A percentile compares a stretch with the other conserved stretches of the same genome.
phyloP scores from a whole-genome alignment of 2,113 vertebrate genomes.

The Emberiza fucata region DNA sequence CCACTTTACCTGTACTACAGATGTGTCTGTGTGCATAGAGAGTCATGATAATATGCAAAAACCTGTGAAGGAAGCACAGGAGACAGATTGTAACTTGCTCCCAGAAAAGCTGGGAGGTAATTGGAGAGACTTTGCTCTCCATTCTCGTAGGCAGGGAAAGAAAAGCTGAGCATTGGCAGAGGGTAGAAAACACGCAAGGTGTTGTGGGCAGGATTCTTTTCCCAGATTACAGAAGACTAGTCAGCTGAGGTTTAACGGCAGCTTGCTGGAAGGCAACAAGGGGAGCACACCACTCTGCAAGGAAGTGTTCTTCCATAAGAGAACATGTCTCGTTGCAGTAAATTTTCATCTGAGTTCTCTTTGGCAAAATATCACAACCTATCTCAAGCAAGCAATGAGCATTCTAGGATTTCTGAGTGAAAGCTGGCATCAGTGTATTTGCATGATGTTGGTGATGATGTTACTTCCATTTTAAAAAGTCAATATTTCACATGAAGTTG shows the following conservation, averaged over 20 bases:
- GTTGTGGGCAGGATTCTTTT: not conserved
- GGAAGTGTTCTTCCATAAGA: not conserved
- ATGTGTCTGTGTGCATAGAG: not conserved
- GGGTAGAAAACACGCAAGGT: not conserved
- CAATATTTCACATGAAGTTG: not conserved
- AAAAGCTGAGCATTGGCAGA: not conserved
- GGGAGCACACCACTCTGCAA: not conserved
- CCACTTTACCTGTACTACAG: not conserved
- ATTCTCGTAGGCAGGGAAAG: not conserved
- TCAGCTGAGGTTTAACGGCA: not conserved
- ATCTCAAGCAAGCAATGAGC: not conserved
- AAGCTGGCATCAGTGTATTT: not conserved
- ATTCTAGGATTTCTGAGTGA: not conserved
- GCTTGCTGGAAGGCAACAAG: not conserved
- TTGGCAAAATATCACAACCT: too few species aligned
- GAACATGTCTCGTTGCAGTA: not conserved
- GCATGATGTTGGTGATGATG: not conserved
- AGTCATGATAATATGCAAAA: not conserved
- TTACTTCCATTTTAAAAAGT: not conserved
- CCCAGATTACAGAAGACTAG: not conserved
- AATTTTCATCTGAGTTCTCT: not conserved
- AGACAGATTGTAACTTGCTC: not conserved
- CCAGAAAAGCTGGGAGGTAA: not conserved
- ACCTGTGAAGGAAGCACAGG: not conserved
- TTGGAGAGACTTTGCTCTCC: not conserved